Base-by-base conservation (phyloP, 2,888 invertebrate genomes). In the Rotaria socialis region DNA sequence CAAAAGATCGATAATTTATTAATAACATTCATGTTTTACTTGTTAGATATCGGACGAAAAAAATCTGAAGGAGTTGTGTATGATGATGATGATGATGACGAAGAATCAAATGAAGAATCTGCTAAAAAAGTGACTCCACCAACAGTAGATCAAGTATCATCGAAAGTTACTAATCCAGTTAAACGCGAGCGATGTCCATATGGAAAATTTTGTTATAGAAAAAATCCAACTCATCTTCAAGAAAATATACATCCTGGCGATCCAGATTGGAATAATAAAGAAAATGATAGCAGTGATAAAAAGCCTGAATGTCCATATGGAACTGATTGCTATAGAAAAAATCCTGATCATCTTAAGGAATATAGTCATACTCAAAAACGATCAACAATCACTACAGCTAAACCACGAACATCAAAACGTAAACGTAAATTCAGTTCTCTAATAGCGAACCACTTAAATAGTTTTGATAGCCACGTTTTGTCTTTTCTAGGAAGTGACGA, bases 171-270 rank as follows among this genome's bases (percentile, higher is more conserved):
- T 67, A 19, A 14, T 16, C 14, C 35, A 35, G 16, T 2, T 35
- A 80, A 80, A 47, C 80, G 80, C n/a, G 47, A 80, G 47, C 47
- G 47, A 14, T 80, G 80, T 80, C 43, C 80, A 47, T 80, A 47
- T 47, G 80, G 80, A 47, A 80, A 80, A 14, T 47, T 47, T 47
- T 80, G 80, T 47, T 80, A 80, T 47, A 2, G 67, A 47, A 80
- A 43, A n/a, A 80, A 80, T 80, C 80, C 80, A 47, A 5, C 11
- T 47, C 80, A 80, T 80, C 80, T 47, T 11, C 43, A 80, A 14
- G 47, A 80, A 80, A 47, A n/a, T n/a, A 47, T 47, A 47, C 80
- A 80, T 80, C 80, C 80, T 47, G 80, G 80, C 47, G 80, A 80
- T 80, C 47, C 80, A 5, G 80, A 80, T 47, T 80, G 47, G 43